phyloP scores from a whole-genome alignment of 2,113 vertebrate species.

The Ammodytes dubius region DNA sequence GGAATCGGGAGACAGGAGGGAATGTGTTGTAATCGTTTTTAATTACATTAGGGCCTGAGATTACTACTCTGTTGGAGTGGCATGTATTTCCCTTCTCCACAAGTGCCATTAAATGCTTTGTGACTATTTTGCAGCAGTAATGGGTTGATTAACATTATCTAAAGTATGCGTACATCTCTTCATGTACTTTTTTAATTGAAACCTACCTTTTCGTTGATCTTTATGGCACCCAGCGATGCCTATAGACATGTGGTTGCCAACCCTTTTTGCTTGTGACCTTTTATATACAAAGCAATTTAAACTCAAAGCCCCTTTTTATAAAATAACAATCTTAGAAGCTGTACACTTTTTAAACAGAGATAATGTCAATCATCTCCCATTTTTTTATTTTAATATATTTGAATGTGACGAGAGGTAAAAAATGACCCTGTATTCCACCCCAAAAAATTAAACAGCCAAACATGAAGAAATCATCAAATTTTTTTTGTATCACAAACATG shows the following conservation, averaged over 20 bases:
- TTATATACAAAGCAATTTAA: neutral
- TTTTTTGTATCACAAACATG: no score
- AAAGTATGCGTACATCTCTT: neutral
- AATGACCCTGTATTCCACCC: no score
- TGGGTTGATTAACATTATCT: neutral
- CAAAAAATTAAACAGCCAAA: no score
- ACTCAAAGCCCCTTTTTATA: neutral
- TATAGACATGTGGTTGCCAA: neutral
- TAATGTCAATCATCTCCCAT: neutral
- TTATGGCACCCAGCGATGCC: neutral
- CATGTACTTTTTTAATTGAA: neutral
- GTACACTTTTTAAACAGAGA: neutral
- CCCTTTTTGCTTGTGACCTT: neutral
- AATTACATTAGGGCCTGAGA: neutral
- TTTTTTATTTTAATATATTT: neutral
- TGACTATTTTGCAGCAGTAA: neutral
- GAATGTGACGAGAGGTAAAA: neutral
- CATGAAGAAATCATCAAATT: no score
- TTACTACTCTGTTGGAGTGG: neutral
- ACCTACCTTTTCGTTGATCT: neutral
- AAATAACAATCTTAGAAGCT: neutral
- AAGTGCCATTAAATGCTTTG: neutral
- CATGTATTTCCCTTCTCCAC: neutral
- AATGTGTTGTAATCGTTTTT: neutral
- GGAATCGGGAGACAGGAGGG: neutral